Percentiles rank a stretch among this genome's conserved stretches.
phyloP scores from a whole-genome alignment of 2,888 invertebrate species.

The Pammene aurita region DNA sequence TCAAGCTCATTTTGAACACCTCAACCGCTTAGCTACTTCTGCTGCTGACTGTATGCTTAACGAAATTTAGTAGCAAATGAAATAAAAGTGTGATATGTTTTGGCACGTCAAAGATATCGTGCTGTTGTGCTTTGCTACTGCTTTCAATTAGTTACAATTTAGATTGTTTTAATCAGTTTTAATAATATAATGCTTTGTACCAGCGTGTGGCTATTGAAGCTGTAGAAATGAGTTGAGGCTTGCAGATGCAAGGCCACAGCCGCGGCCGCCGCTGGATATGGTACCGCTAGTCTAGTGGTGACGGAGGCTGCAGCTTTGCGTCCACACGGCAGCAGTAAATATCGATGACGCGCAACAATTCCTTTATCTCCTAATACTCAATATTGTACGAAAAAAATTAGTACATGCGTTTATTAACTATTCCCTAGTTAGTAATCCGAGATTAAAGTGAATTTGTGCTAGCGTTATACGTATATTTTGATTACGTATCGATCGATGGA shows the following conservation, averaged over 20 bases:
- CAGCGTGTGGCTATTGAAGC: constrained; percentile 19
- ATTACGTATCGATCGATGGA: constrained; percentile 17
- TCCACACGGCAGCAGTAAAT: background rate
- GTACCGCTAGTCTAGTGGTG: background rate
- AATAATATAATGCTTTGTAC: constrained; percentile 17
- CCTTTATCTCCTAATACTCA: constrained; percentile 8
- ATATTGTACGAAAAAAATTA: constrained; percentile 9
- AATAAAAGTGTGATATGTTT: constrained; percentile 19
- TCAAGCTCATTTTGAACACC: too few relatives aligned
- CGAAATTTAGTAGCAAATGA: constrained; percentile 27
- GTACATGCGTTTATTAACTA: constrained; percentile 6
- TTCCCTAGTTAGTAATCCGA: constrained; percentile 12
- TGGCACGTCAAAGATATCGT: constrained; percentile 5
- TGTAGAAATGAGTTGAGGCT: constrained; percentile 26
- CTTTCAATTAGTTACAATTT: constrained; percentile 18
- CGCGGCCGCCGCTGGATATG: constrained; percentile 1
- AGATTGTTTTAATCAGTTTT: constrained; percentile 3
- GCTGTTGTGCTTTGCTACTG: constrained; percentile 30
- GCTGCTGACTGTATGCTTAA: too few relatives aligned
- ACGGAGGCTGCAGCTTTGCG: constrained; percentile 1
- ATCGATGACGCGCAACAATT: constrained; percentile 8
- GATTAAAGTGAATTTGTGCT: constrained; percentile 23
- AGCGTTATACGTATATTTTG: constrained; percentile 24
- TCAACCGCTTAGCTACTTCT: too few relatives aligned
- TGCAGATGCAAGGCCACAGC: background rate